A percentile compares a stretch with the other conserved stretches of the same genome.
phyloP scores from a whole-genome alignment of 2,888 invertebrate species.

The Apocheima hispidaria region DNA sequence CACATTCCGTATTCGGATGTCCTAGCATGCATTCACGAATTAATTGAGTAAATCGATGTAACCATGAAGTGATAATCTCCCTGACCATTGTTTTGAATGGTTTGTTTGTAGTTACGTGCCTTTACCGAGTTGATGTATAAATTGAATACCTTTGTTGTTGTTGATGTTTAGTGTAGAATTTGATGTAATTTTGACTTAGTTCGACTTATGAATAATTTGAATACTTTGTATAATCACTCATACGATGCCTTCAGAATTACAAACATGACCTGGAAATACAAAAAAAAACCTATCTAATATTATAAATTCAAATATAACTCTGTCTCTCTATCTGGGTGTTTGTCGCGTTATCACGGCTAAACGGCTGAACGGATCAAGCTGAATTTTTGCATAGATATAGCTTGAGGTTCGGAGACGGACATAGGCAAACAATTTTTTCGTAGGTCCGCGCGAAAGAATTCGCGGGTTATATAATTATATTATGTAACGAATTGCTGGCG shows the following conservation, averaged over 20 bases:
- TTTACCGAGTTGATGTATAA: constrained; percentile 55
- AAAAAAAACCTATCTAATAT: too few species aligned
- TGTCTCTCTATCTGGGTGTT: too few species aligned
- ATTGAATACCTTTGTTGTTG: constrained; percentile 52
- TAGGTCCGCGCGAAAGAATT: too few species aligned
- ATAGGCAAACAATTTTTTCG: too few species aligned
- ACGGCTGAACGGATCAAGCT: too few species aligned
- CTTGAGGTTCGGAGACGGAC: too few species aligned
- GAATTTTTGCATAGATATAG: too few species aligned
- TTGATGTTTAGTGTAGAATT: constrained; percentile 48
- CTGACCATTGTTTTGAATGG: constrained; percentile 56
- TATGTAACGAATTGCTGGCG: too few species aligned
- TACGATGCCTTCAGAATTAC: constrained; percentile 16
- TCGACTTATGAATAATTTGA: neutral
- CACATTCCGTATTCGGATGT: constrained; percentile 61
- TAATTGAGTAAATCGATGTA: constrained; percentile 27
- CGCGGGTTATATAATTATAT: too few species aligned
- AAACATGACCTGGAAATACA: neutral
- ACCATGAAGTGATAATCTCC: constrained; percentile 26
- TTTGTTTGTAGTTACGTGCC: constrained; percentile 58
- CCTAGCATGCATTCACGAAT: constrained; percentile 33
- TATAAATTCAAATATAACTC: too few species aligned
- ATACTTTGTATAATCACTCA: constrained; percentile 29
- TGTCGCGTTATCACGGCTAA: too few species aligned
- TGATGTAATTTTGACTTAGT: constrained; percentile 15